Percentiles rank a stretch among this genome's conserved stretches.
phyloP scores from a whole-genome alignment of 2,113 vertebrate species.

The Silurus meridionalis region DNA sequence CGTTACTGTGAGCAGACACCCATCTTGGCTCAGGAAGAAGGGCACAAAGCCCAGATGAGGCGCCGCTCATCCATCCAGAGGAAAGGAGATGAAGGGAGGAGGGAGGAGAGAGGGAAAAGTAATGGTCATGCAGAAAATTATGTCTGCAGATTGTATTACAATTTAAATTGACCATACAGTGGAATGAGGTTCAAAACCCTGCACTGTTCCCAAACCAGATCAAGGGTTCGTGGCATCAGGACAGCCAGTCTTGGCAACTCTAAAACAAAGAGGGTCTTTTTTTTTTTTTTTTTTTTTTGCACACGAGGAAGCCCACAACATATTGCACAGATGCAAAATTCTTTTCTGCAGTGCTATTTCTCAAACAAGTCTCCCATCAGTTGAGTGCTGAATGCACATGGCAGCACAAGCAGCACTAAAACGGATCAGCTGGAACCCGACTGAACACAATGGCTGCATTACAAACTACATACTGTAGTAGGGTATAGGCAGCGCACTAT shows the following conservation, averaged over 20 bases:
- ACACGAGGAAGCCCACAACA: neutral
- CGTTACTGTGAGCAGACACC: constrained; percentile 48
- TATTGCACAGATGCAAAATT: constrained; percentile 8
- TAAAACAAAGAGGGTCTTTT: constrained; percentile 33
- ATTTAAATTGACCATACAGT: constrained; percentile 73
- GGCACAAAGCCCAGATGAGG: constrained; percentile 61
- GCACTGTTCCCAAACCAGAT: constrained; percentile 70
- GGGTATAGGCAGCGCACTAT: neutral
- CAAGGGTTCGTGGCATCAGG: constrained; percentile 68
- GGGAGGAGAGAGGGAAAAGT: constrained; percentile 57
- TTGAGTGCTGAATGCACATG: neutral
- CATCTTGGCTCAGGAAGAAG: constrained; percentile 56
- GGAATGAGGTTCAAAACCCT: constrained; percentile 73
- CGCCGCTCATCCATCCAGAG: constrained; percentile 57
- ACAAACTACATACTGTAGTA: neutral
- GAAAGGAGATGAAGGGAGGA: neutral
- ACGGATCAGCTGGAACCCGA: constrained; percentile 52
- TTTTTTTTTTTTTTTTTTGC: neutral
- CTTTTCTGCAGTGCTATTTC: constrained; percentile 7
- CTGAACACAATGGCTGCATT: constrained; percentile 15
- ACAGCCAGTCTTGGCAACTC: constrained; percentile 65
- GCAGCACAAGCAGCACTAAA: constrained; percentile 22
- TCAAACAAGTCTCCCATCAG: neutral
- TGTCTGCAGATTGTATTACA: constrained; percentile 72
- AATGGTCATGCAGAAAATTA: constrained; percentile 83